These are phyloP conservation scores for Pteronura brasiliensis DNA, from an alignment of 2,113 vertebrate species.

Conservation along the genomic window DNA sequence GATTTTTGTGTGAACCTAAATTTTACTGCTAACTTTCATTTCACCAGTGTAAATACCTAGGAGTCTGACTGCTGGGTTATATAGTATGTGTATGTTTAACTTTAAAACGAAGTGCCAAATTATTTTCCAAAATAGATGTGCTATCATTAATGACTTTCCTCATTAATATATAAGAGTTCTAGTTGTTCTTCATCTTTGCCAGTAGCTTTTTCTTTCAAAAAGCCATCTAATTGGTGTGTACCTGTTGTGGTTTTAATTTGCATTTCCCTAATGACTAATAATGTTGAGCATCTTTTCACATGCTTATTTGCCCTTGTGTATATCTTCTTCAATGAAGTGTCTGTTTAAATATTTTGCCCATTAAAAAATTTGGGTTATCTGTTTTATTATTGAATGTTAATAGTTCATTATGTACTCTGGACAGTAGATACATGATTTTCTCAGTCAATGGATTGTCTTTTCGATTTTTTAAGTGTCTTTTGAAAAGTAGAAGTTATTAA, in stretches of 20 bases:
- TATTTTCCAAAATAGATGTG: background rate
- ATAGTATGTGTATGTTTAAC: background rate
- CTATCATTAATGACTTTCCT: background rate
- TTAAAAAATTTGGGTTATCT: background rate
- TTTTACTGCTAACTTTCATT: background rate
- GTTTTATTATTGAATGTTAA: background rate
- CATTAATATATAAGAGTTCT: background rate
- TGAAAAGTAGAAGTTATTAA: background rate
- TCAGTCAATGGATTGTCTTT: background rate
- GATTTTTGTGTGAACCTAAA: background rate
- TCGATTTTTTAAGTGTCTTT: background rate
- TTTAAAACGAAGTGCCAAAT: background rate
- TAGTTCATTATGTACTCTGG: background rate
- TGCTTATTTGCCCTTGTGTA: background rate
- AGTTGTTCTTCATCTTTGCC: background rate
- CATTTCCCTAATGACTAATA: constrained; percentile 8
- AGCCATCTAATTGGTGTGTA: background rate
- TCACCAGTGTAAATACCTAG: background rate
- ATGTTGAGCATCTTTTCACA: background rate
- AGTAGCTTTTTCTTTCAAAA: background rate
- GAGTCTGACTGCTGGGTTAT: background rate
- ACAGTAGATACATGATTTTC: background rate
- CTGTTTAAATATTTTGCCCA: background rate
- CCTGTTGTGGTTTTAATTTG: background rate
- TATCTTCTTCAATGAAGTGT: background rate